Conservation (phyloP, 2,113 vertebrate species). For the Campylomormyrus numenius region DNA sequence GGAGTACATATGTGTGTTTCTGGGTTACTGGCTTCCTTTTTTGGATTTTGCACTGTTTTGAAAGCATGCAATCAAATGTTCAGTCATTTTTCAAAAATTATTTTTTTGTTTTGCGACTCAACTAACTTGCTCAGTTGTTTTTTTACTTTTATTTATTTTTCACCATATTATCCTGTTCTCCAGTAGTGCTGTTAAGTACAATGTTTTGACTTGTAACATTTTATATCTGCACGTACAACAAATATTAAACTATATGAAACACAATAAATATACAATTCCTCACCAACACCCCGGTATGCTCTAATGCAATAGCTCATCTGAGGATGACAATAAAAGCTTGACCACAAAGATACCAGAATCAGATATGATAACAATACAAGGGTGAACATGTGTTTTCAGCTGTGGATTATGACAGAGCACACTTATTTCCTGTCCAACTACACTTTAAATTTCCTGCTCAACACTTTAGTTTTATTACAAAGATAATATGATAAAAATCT, state of each 20-base stretch:
- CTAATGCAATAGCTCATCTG: not conserved
- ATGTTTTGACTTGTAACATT: not conserved
- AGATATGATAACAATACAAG: constrained; percentile 70
- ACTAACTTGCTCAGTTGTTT: not conserved
- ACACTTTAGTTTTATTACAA: constrained; percentile 71
- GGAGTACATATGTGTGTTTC: not conserved
- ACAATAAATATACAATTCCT: not conserved
- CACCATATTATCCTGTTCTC: not conserved
- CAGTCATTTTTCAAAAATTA: not conserved
- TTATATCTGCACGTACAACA: not conserved
- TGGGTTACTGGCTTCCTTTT: not conserved
- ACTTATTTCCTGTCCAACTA: constrained; percentile 98
- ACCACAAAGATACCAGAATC: constrained; percentile 60
- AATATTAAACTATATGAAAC: not conserved
- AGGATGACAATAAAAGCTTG: constrained; percentile 34
- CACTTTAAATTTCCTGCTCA: constrained; percentile 98
- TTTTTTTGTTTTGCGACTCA: not conserved
- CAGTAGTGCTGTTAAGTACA: not conserved
- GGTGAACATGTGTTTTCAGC: constrained; percentile 84
- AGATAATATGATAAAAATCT: constrained; percentile 73
- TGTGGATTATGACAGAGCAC: constrained; percentile 94
- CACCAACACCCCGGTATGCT: not conserved
- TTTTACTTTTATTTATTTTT: not conserved
- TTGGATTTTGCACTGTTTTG: not conserved
- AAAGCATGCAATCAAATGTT: not conserved